Evolutionary conservation across 1,140 invertebrate genomes (phyloP), one percentile per base, ranked within the genome.

Genomic region (Catajapyx aquilonaris): DNA sequence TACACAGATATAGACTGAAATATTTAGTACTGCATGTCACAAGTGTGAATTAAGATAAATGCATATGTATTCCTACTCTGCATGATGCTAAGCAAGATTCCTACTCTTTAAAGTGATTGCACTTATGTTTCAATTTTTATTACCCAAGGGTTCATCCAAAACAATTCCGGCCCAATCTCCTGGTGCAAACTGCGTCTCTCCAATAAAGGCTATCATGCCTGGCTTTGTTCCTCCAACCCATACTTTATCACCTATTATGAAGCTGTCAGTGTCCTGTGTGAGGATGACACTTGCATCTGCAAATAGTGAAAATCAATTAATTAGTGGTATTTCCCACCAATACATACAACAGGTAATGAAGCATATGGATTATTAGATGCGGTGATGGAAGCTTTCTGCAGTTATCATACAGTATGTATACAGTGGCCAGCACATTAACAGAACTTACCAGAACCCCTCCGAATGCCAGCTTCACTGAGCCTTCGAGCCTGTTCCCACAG

Each of bases 151-250:
- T 44, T 88, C 79, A 56, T 97, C 91, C 38, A 97, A 68, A 22
- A 91, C 87, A 37, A 98, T 76, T 25, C 93, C 93, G 48, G 87
- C 90, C 91, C 91, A 97, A 40, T 91, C 83, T 44, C 91, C 91
- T 21, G 80, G 73, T 17, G 83, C 90, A 58, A 97, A 97, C 52
- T 87, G 74, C 22, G 91, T 93, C 54, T 95, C 90, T n/a, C 94
- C 94, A 41, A 97, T 88, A 56, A 84, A 98, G 19, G 90, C 87
- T 44, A 98, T 94, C 48, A 74, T 70, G 20, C 91, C 93, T 3
- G 86, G 76, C 53, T 94, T 93, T n/a, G 73, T 77, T 23, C 90
- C 90, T 49, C 86, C 85, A 20, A 97, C 88, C 78, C 81, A 96
- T 45, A 96, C 81, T 45, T 76, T 65, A 52, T 96, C 83, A 28